Base-by-base conservation (phyloP, 1,140 invertebrate genomes). In the Oedothorax gibbosus region DNA sequence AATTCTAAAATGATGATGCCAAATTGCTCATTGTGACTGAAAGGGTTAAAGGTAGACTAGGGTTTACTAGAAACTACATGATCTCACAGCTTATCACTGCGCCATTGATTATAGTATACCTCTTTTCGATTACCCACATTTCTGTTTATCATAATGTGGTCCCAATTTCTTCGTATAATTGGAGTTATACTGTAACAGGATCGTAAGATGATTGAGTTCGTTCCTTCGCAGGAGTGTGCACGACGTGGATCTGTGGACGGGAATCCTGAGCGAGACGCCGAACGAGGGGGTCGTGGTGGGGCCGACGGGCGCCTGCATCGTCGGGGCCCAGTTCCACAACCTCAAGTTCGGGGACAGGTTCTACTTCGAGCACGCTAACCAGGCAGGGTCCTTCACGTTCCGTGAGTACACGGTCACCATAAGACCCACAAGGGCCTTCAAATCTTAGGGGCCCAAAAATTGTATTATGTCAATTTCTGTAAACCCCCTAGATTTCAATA, bases 351-450 rank as follows among this genome's bases (percentile, higher is more conserved):
- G 89, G 20, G 89, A 90, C 82, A 51, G 89, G 75, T 89, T 87
- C 80, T 90, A 89, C 81, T 90, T 89, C 85, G 92, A 93, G 72
- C 89, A 92, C 85, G 90, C 90, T n/a, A 90, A 90, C 60, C 90
- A 92, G 87, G 88, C 90, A 4, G 90, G 91, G 62, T 91, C 91
- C 66, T 92, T 93, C 73, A 90, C 88, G 2, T 86, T 50, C 20
- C 66, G 78, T 81, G 60, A 14, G 78, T 57, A 54, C 15, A 7
- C 0, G 0, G 5, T 9, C 15, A 14, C 60, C 12, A 11, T 21
- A 14, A 7, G 0, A 2, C 49, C 9, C 49, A 49, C 12, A 12
- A 35, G 14, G 35, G 8, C 14, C 15, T 4, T 50, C 11, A 11
- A 3, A 49, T 64, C 20, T 20, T 15, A 7, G 4, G 5, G 14